phyloP scores from a whole-genome alignment of 2,888 invertebrate species.

The Aphrophora alni region DNA sequence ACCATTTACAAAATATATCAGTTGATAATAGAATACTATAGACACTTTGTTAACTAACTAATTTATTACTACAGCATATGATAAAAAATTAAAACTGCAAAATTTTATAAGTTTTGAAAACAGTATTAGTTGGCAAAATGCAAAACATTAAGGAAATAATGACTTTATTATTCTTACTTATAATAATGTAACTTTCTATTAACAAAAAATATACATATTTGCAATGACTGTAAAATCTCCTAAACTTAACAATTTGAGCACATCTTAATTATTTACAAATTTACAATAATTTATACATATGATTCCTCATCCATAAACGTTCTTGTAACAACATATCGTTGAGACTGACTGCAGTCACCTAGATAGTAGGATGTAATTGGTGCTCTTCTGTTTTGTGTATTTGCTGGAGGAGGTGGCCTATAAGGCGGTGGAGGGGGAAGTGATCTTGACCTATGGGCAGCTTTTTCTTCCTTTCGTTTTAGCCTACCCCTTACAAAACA shows the following conservation, averaged over 20 bases:
- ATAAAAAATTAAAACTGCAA: background rate
- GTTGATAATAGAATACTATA: background rate
- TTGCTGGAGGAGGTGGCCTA: constrained; percentile 51
- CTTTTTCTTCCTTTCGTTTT: constrained; percentile 51
- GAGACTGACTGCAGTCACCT: constrained; percentile 53
- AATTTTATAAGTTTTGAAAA: background rate
- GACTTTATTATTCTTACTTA: background rate
- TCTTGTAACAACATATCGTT: constrained; percentile 51
- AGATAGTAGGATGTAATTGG: constrained; percentile 55
- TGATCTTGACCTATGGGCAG: constrained; percentile 49
- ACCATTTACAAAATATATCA: background rate
- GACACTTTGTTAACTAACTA: background rate
- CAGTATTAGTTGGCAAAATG: background rate
- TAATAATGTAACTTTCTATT: background rate
- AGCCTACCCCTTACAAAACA: constrained; percentile 52
- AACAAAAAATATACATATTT: background rate
- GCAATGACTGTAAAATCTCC: constrained; percentile 14
- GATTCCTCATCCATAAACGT: constrained; percentile 55
- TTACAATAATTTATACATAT: constrained; percentile 51
- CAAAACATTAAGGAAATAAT: background rate
- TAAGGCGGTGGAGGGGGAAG: constrained; percentile 53
- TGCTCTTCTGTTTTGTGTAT: constrained; percentile 50
- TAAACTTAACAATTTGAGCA: constrained; percentile 8
- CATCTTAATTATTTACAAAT: constrained; percentile 3
- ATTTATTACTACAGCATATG: background rate